Evolutionary conservation across 2,797 vertebrate genomes (phyloP).

Genomic region (Anniella stebbinsi): DNA sequence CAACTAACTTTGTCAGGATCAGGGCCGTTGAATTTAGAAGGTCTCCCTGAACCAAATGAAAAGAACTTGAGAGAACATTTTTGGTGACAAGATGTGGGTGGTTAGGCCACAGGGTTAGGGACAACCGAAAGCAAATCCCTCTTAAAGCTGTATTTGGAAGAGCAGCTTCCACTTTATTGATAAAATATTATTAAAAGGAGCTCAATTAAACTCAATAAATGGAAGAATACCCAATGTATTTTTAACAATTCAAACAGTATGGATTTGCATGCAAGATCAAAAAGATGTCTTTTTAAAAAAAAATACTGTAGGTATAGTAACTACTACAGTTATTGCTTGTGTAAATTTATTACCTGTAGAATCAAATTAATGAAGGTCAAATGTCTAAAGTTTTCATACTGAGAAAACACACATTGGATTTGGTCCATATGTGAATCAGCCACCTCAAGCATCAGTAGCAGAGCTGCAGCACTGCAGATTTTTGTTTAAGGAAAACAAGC

Average conservation of each 20-base stretch:
- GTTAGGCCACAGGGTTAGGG: background rate
- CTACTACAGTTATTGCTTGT: background rate
- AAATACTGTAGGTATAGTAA: background rate
- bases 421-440: conserved; percentile 19
- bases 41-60: background rate
- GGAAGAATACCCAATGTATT: background rate
- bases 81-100: background rate
- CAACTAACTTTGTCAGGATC: background rate
- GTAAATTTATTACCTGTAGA: conserved; percentile 42
- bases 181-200: background rate
- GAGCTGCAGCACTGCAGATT: conserved; percentile 35
- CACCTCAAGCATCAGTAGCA: background rate
- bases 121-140: background rate
- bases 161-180: background rate
- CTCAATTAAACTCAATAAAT: background rate
- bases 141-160: background rate
- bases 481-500: background rate
- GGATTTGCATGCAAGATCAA: background rate
- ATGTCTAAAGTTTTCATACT: background rate
- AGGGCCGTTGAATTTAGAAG: background rate
- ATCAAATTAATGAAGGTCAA: conserved; percentile 33
- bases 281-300: background rate
- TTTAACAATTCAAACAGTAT: background rate
- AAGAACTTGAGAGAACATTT: background rate
- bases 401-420: conserved; percentile 30